A percentile compares a stretch with the other conserved stretches of the same genome.
Evolutionary conservation across 2,797 vertebrate genomes (phyloP).

Genomic region (Halcyon chelicuti): DNA sequence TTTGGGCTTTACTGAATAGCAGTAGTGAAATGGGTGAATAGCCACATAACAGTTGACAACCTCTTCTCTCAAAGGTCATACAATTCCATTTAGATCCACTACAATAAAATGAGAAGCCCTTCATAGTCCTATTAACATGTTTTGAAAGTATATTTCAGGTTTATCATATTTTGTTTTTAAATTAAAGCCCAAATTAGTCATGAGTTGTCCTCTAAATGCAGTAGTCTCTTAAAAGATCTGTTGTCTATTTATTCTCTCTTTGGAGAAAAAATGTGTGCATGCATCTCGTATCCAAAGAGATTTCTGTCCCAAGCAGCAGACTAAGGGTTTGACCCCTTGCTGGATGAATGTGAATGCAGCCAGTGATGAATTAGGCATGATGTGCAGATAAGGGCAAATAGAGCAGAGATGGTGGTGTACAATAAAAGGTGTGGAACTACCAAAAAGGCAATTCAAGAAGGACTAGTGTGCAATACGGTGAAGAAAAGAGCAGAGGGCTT

Average conservation of each 20-base stretch:
- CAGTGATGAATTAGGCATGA: slow-evolving; percentile 1
- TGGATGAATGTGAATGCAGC: not conserved
- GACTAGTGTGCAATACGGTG: not conserved
- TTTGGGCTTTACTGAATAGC: not conserved
- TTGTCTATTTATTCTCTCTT: not conserved
- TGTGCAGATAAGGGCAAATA: not conserved
- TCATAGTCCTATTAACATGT: not conserved
- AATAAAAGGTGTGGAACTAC: not conserved
- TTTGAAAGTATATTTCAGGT: not conserved
- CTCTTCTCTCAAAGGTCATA: not conserved
- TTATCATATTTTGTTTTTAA: not conserved
- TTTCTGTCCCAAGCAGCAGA: not conserved
- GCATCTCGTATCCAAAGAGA: not conserved
- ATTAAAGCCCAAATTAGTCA: not conserved
- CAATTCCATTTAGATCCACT: not conserved
- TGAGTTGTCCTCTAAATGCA: not conserved
- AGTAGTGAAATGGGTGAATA: not conserved
- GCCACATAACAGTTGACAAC: not conserved
- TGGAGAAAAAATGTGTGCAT: not conserved
- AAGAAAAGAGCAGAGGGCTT: not conserved
- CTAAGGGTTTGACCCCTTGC: not conserved
- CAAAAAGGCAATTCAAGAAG: not conserved
- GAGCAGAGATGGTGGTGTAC: not conserved
- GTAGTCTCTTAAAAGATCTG: not conserved
- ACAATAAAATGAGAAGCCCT: not conserved